phyloP scores from a whole-genome alignment of 2,888 invertebrate species.

The Zootermopsis nevadensis region DNA sequence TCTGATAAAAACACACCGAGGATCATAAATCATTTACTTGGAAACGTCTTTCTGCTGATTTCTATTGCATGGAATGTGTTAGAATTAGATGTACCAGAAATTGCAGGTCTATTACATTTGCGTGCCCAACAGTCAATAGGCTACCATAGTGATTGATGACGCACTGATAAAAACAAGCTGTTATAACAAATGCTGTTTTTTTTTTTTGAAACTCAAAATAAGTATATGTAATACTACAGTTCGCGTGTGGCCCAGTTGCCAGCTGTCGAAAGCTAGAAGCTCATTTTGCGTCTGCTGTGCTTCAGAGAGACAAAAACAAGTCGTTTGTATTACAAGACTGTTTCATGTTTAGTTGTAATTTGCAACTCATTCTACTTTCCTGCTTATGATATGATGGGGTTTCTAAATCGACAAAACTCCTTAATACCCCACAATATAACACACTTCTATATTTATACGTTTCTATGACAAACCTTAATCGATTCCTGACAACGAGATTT shows the following conservation, averaged over 20 bases:
- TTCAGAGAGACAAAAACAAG: not conserved
- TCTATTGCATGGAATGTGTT: too few relatives aligned
- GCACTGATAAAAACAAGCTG: conserved; percentile 1
- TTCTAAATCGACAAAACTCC: not conserved
- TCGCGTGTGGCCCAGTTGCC: not conserved
- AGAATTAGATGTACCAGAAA: not conserved
- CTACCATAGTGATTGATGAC: conserved; percentile 1
- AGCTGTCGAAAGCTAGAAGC: conserved; percentile 8
- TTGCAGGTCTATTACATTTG: not conserved
- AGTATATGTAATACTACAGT: not conserved
- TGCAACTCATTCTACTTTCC: not conserved
- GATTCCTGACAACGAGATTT: too few relatives aligned
- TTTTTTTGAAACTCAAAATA: not conserved
- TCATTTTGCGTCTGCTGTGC: not conserved
- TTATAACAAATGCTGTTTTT: not conserved
- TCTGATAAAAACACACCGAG: not conserved
- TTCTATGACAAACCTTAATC: too few relatives aligned
- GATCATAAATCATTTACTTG: not conserved
- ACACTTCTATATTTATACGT: not conserved
- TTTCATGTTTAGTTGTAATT: not conserved
- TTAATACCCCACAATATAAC: not conserved
- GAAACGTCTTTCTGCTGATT: not conserved
- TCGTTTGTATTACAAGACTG: not conserved
- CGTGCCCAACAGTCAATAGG: not conserved
- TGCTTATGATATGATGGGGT: not conserved